phyloP scores from a whole-genome alignment of 64 coral and sea anemone genomes.

The Actinia tenebrosa region DNA sequence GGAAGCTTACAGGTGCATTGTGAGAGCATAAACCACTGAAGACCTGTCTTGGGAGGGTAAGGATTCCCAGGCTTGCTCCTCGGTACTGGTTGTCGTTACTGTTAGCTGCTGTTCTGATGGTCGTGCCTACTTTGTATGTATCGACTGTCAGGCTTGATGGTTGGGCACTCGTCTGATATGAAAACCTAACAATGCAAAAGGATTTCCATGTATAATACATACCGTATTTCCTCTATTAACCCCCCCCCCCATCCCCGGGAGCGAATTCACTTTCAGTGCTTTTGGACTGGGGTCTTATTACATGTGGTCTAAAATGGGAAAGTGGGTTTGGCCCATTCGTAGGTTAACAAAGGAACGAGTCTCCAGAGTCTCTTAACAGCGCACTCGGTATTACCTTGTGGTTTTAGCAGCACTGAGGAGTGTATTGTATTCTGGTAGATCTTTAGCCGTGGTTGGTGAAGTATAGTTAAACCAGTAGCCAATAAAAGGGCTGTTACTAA shows the following conservation, averaged over 20 bases:
- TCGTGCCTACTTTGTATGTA: conserved; percentile 58
- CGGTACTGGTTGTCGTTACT: conserved; percentile 50
- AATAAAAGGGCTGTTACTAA: conserved; percentile 67
- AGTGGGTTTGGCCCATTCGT: no score
- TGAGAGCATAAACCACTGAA: conserved; percentile 69
- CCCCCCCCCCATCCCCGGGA: no score
- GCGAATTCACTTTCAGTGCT: no score
- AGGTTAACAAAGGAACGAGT: no score
- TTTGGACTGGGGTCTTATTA: no score
- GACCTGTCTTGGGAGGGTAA: conserved; percentile 52
- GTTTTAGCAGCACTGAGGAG: conserved; percentile 12
- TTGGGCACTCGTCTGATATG: conserved; percentile 5
- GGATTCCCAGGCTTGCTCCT: conserved; percentile 40
- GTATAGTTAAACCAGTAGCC: conserved; percentile 76
- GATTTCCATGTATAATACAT: no score
- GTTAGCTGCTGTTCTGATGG: conserved; percentile 56
- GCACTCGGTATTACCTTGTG: no score
- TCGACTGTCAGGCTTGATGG: conserved; percentile 4
- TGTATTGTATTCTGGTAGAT: conserved; percentile 12
- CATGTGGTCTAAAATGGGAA: no score
- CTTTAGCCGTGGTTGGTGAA: conserved; percentile 37
- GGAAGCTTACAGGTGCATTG: conserved; percentile 48
- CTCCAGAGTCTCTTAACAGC: no score
- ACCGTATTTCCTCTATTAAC: no score
- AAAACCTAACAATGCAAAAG: not conserved